Base-by-base conservation (phyloP, 2,888 invertebrate genomes). In the Rhingia rostrata region DNA sequence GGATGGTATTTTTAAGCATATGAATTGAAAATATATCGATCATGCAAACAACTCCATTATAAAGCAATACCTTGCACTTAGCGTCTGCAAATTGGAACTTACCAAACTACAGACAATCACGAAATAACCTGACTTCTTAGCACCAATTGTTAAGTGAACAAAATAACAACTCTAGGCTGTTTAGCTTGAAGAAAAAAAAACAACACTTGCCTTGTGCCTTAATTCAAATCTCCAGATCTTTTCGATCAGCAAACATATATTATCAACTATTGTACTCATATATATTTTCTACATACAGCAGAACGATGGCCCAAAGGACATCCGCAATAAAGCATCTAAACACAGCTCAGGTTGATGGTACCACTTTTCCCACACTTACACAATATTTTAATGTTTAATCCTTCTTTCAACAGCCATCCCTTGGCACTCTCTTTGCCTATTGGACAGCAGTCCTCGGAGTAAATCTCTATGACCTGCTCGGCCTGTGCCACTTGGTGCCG, bases 401-500 rank as follows among this genome's bases (percentile, higher is more conserved):
- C 39, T 12, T n/a, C 5, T 54, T 67, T 56, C 43, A 80, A 74
- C 37, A 39, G n/a, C 37, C 63, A 51, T 74, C 74, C 37, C 51
- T 78, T 45, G 60, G 54, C 10, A 22, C 7, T 3, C 54, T 32
- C 10, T 0, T 77, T 9, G 63, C 61, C 37, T 83, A 82, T 45
- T 88, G 88, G 88, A 87, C 88, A 3, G 61, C 88, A 39, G 74
- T 88, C 54, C 63, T 88, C 35, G 87, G 85, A 9, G 87, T 88
- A 6, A 87, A 88, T 66, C 61, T 84, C 0, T 88, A 88, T 37
- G 88, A 88, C 53, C 81, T 88, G 6, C 78, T 88, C 12, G 87
- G 87, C 1, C 67, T 88, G 9, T 88, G 88, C 37, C 87, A 88
- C 70, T 69, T 88, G 56, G 86, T 88, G 6, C 88, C 88, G 3